These are phyloP conservation scores for Branchinecta lindahli DNA, from an alignment of 1,140 invertebrate genomes.

Conservation along the genomic window DNA sequence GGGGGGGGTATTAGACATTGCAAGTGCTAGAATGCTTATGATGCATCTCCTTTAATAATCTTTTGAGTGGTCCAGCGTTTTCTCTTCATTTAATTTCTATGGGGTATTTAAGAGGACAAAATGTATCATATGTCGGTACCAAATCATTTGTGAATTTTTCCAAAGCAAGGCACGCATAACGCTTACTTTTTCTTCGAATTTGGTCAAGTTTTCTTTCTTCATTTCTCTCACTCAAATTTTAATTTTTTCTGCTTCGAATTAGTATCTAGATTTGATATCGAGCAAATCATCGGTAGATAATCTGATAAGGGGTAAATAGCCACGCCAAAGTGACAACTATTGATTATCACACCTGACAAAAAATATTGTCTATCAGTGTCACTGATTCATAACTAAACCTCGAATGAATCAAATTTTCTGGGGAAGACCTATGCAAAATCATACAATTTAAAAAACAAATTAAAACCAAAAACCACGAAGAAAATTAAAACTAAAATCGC, in stretches of 20 bases:
- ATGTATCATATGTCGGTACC: neutral
- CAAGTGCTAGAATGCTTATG: no score
- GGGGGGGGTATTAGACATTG: no score
- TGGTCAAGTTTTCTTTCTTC: neutral
- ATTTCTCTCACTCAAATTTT: neutral
- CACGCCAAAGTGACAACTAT: neutral
- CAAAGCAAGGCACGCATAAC: neutral
- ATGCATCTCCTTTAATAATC: no score
- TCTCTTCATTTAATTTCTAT: neutral
- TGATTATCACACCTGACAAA: neutral
- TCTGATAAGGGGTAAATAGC: neutral
- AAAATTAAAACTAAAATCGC: no score
- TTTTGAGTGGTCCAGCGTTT: constrained; percentile 2
- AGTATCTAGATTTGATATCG: neutral
- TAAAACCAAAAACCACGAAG: no score
- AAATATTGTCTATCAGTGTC: neutral
- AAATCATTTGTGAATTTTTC: neutral
- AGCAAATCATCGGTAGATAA: neutral
- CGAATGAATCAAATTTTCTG: neutral
- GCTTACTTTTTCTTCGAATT: neutral
- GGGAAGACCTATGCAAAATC: neutral
- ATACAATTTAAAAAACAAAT: neutral
- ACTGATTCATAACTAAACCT: neutral
- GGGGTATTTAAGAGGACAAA: neutral
- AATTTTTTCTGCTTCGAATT: neutral